Base-by-base conservation (phyloP, 2,888 invertebrate genomes). In the Aricia artaxerxes region DNA sequence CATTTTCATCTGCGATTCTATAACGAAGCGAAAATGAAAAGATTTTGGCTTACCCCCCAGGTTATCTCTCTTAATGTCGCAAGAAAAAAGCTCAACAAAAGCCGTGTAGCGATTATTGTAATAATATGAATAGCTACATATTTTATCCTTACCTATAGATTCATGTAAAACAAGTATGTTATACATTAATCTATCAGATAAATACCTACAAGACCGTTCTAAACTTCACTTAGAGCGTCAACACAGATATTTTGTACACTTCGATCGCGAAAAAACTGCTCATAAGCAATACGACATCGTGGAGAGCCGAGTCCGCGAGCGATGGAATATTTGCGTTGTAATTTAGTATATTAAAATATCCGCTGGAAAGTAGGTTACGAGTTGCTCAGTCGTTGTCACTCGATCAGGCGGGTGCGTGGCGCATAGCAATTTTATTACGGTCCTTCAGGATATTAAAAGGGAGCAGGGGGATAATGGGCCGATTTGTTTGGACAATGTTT, bases 401-500 rank as follows among this genome's bases (percentile, higher is more conserved):
- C 89, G 89, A 90, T 90, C 90, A 86, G 85, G 80, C 83, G 83
- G 85, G 85, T 83, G 85, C 83, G 84, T 82, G 81, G 84, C 85
- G 88, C 86, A 85, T 87, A 86, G 87, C 87, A 89, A 90, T 90
- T 90, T 91, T 90, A 90, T 88, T 85, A 87, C 88, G 85, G 87
- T 85, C 89, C 87, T 87, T 84, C 85, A 86, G 87, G 87, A 88
- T 88, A 89, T 90, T 91, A 89, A 89, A 88, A 86, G 88, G 86
- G 85, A 86, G 85, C 84, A 81, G 84, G 86, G 89, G 89, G 88
- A 90, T 91, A 91, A 91, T 90, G 88, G 86, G 84, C 87, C 90
- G 89, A 89, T 90, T 88, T 88, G 84, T 84, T 76, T 84, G 89
- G 89, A 92, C 91, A 91, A 91, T 87, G 90, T 88, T 87, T 87